Evolutionary conservation across 2,113 vertebrate genomes (phyloP).

Genomic region (Odontesthes bonariensis): DNA sequence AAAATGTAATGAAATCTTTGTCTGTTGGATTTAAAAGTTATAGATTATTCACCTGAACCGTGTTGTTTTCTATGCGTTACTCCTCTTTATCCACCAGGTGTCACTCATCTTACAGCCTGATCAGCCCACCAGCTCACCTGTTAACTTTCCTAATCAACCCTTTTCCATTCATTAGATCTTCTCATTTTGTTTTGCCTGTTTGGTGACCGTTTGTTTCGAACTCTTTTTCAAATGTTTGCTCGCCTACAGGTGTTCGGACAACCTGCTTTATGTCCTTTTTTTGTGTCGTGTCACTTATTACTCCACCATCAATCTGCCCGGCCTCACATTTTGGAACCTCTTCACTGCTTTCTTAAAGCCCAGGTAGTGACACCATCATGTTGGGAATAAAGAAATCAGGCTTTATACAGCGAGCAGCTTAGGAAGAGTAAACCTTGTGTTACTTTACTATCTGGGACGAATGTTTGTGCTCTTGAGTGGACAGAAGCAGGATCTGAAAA

Average conservation of each 20-base stretch:
- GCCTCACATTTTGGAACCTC: neutral
- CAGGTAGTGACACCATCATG: neutral
- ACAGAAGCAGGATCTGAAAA: too few species aligned
- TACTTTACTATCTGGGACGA: neutral
- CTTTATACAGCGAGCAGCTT: neutral
- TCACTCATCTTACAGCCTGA: neutral
- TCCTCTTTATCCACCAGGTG: conserved; percentile 1
- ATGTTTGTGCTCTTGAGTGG: neutral
- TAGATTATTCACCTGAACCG: too few species aligned
- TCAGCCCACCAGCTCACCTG: neutral
- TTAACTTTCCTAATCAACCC: neutral
- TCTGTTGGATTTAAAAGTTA: too few species aligned
- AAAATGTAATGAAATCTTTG: too few species aligned
- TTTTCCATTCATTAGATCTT: neutral
- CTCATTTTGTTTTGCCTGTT: neutral
- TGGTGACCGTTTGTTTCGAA: neutral
- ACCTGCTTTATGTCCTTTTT: neutral
- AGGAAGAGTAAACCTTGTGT: neutral
- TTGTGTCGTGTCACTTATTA: too few species aligned
- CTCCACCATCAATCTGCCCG: neutral
- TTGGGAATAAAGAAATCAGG: neutral
- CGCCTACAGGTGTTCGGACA: neutral
- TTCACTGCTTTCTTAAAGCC: too few species aligned
- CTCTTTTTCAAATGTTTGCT: neutral
- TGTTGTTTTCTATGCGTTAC: neutral